Percentiles rank a stretch among this genome's conserved stretches.
Conservation (phyloP, 2,888 invertebrate species). For the Rhamphomyia laevipes region DNA sequence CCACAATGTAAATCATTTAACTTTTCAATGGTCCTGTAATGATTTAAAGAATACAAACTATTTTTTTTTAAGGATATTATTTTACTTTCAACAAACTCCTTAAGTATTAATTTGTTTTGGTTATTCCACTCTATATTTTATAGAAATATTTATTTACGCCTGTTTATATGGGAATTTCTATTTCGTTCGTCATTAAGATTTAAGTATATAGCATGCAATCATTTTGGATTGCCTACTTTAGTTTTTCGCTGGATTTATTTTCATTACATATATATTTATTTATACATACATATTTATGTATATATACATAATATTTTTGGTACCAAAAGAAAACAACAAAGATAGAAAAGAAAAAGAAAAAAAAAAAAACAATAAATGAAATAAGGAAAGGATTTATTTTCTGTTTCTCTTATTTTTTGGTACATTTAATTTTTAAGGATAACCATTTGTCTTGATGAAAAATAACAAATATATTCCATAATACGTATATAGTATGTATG, state of each 20-base stretch:
- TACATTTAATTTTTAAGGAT: slow-evolving; percentile 3
- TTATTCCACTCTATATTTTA: not conserved
- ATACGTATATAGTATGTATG: not conserved
- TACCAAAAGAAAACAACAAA: too few relatives aligned
- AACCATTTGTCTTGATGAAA: slow-evolving; percentile 1
- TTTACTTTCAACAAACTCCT: too few relatives aligned
- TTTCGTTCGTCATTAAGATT: not conserved
- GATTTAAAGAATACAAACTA: too few relatives aligned
- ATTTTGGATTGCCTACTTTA: slow-evolving; percentile 1
- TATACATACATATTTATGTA: not conserved
- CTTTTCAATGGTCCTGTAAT: too few relatives aligned
- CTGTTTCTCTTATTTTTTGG: not conserved
- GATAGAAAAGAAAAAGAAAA: not conserved
- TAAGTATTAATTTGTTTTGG: not conserved
- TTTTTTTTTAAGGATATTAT: too few relatives aligned
- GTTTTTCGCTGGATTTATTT: not conserved
- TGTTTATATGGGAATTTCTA: not conserved
- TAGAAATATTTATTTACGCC: not conserved
- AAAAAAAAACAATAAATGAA: not conserved
- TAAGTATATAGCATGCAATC: slow-evolving; percentile 1
- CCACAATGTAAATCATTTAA: too few relatives aligned
- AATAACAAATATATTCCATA: not conserved
- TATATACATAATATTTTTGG: too few relatives aligned
- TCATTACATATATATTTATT: not conserved
- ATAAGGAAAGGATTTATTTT: not conserved